Conservation (phyloP, 2,797 vertebrate species). For the Pangasius mekongensis region DNA sequence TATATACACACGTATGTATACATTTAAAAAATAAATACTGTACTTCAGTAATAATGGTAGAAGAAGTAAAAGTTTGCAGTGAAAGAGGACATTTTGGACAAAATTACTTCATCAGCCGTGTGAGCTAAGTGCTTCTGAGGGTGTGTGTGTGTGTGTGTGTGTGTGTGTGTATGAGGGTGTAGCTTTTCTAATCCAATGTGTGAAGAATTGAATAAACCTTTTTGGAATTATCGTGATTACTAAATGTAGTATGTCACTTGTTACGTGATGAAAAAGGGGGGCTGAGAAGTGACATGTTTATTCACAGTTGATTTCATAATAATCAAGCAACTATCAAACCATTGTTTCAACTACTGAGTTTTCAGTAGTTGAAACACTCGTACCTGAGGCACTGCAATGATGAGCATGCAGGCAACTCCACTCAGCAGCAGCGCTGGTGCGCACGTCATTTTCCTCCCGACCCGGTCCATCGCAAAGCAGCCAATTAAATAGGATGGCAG, state of each 20-base stretch:
- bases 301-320: not conserved
- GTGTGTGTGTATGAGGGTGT: not conserved
- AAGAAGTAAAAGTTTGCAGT: not conserved
- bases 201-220: not conserved
- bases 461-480: constrained; percentile 84
- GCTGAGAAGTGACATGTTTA: not conserved
- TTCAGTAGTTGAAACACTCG: not conserved
- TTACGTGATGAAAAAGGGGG: not conserved
- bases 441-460: constrained; percentile 88
- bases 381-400: constrained; percentile 84
- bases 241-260: not conserved
- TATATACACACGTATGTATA: not conserved
- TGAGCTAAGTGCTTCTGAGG: not conserved
- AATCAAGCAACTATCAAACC: not conserved
- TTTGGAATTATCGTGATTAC: not conserved
- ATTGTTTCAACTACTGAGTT: not conserved
- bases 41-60: not conserved
- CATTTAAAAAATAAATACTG: not conserved
- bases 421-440: constrained; percentile 82
- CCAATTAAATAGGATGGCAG: constrained; percentile 86
- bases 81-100: not conserved
- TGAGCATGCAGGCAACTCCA: constrained; percentile 80
- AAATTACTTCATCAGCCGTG: not conserved
- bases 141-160: not conserved
- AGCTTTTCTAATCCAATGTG: not conserved